Evolutionary conservation across 23 tunicate species (phyloP).

Genomic region (Oikopleura vanhoeffeni): DNA sequence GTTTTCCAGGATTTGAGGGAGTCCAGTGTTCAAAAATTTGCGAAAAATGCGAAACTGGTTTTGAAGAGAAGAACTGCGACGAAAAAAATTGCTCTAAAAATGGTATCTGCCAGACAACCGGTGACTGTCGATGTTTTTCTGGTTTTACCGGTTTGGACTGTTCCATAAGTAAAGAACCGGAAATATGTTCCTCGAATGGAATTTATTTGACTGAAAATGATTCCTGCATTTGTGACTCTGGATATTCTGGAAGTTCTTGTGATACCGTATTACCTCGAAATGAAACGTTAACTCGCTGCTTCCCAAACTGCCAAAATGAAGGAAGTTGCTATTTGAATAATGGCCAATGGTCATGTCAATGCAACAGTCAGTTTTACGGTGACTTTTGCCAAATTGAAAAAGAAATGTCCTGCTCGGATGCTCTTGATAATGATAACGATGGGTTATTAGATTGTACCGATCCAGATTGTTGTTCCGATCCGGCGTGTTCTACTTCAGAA

Average conservation of each 20-base stretch:
- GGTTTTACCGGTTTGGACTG: background rate
- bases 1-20: background rate
- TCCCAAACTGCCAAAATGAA: background rate
- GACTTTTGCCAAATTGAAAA: background rate
- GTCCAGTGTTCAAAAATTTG: background rate
- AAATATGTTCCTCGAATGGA: background rate
- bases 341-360: background rate
- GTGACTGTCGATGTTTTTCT: background rate
- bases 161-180: background rate
- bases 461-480: conserved; percentile 11
- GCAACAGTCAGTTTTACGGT: background rate
- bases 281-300: background rate
- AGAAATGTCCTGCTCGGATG: background rate
- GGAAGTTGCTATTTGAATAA: background rate
- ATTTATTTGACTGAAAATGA: background rate
- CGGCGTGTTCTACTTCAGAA: background rate
- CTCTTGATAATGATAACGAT: background rate
- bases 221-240: background rate
- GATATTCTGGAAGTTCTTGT: background rate
- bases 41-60: background rate
- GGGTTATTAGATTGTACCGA: background rate
- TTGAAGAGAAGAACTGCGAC: background rate
- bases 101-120: background rate
- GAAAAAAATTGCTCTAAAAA: background rate
- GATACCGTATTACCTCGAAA: background rate